Base-by-base conservation (phyloP, 2,888 invertebrate species). In the Cerastis rubricosa region DNA sequence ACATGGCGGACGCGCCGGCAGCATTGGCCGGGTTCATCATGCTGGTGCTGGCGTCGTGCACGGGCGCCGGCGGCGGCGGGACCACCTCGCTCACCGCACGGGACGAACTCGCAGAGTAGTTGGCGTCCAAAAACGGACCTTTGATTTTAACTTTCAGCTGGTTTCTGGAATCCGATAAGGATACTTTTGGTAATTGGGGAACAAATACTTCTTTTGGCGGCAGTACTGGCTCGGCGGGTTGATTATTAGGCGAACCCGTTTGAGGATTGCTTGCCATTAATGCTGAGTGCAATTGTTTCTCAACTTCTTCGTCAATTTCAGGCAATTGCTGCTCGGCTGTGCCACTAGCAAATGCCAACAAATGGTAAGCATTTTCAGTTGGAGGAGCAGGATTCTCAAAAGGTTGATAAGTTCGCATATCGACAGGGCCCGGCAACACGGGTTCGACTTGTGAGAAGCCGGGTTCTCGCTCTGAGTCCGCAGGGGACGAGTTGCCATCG, bases 61-160 rank as follows among this genome's bases (percentile, higher is more conserved):
- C 92, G 2, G 95, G 96, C 59, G 89, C 94, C 43, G 94, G 96
- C 35, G 96, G 95, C 76, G 92, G 94, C n/a, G 96, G 96, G 63
- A 97, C 97, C 0, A 96, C 97, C n/a, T 81, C 97, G 97, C 66
- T 97, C 25, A 74, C 81, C 43, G 11, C 81, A 2, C 78, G 95
- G 0, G 97, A 96, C 0, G 97, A 97, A 74, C 97, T 97, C 4
- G 98, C 97, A 57, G 98, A 98, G 91, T 98, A 98, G 87, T 97
- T 97, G 0, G 97, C 97, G 89, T 98, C 98, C 80, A 98, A 97
- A 89, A 98, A 98, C 0, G 99, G 99, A 6, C 99, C 99, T 93
- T 99, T 99, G 83, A 99, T 99, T 94, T 99, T 99, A 0, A 99
- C 98, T 92, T 99, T 99, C 8, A 99, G 95, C 91, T 99, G 99